phyloP scores from a whole-genome alignment of 2,113 vertebrate genomes.

The Cricetomys ansorgei region DNA sequence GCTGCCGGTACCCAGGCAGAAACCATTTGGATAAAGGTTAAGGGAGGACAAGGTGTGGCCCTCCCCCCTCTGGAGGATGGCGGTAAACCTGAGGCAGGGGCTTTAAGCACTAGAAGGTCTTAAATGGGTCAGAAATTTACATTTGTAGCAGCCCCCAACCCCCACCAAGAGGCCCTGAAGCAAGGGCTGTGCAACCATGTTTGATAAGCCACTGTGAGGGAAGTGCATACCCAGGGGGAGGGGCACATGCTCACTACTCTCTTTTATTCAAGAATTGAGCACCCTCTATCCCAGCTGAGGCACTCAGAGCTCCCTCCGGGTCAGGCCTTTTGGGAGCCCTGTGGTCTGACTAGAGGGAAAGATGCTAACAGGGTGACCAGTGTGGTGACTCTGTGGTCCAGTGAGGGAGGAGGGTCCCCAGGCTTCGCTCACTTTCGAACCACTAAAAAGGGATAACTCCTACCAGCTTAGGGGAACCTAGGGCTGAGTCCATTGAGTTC shows the following conservation, averaged over 20 bases:
- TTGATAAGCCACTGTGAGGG: background rate
- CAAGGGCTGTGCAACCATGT: accelerated
- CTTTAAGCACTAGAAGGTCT: background rate
- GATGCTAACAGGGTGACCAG: background rate
- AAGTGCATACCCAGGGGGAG: background rate
- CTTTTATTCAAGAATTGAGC: background rate
- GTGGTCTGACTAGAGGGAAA: background rate
- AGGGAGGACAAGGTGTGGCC: background rate
- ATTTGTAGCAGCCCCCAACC: background rate
- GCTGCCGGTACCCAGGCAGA: background rate
- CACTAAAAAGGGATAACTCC: background rate
- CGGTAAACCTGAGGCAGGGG: background rate
- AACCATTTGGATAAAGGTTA: background rate
- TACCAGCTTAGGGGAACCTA: background rate
- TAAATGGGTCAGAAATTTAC: background rate
- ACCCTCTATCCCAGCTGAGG: accelerated
- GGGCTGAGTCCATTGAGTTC: background rate
- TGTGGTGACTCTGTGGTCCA: background rate
- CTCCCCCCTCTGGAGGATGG: background rate
- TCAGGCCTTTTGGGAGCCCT: background rate
- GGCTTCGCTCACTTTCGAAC: background rate
- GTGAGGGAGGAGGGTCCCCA: background rate
- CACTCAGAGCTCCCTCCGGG: accelerated
- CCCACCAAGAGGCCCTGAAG: background rate
- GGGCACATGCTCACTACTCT: background rate